These are phyloP conservation scores for Phalacrocorax carbo DNA, from an alignment of 2,113 vertebrate species.

Conservation along the genomic window DNA sequence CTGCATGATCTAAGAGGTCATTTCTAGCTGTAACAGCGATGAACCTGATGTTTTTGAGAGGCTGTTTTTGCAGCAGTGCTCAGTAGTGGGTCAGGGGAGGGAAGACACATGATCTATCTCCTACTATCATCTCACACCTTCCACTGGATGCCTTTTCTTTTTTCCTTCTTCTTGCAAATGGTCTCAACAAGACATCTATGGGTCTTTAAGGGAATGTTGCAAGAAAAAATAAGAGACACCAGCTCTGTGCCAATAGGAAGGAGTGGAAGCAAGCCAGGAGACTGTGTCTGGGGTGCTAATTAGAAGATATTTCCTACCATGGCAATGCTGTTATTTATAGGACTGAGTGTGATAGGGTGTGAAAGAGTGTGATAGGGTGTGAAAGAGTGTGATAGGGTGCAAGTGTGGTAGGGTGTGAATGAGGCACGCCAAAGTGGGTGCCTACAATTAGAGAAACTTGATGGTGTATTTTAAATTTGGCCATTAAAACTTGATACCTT, in stretches of 20 bases:
- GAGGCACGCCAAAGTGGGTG: not conserved
- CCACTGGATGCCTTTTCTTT: not conserved
- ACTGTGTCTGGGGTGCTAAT: slow-evolving; percentile 43
- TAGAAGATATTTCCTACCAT: not conserved
- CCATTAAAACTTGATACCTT: not conserved
- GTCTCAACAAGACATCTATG: not conserved
- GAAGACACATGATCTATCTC: not conserved
- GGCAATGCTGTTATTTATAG: not conserved
- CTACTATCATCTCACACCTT: not conserved
- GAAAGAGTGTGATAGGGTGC: not conserved
- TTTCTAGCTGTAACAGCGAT: not conserved
- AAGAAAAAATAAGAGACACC: slow-evolving; percentile 1
- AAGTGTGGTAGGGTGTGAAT: not conserved
- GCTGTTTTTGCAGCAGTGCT: not conserved
- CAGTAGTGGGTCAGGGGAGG: not conserved
- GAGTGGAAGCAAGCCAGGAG: slow-evolving; percentile 35
- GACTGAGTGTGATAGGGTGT: not conserved
- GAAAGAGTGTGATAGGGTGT: not conserved
- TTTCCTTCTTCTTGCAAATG: not conserved
- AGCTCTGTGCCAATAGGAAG: not conserved
- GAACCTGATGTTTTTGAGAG: not conserved
- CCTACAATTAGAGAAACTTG: not conserved
- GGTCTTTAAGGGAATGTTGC: slow-evolving; percentile 3
- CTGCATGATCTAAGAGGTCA: slow-evolving; percentile 17
- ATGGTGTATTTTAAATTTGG: not conserved